These are phyloP conservation scores for Cremastobaeus sp. DNA, from an alignment of 2,888 invertebrate genomes.

Conservation along the genomic window DNA sequence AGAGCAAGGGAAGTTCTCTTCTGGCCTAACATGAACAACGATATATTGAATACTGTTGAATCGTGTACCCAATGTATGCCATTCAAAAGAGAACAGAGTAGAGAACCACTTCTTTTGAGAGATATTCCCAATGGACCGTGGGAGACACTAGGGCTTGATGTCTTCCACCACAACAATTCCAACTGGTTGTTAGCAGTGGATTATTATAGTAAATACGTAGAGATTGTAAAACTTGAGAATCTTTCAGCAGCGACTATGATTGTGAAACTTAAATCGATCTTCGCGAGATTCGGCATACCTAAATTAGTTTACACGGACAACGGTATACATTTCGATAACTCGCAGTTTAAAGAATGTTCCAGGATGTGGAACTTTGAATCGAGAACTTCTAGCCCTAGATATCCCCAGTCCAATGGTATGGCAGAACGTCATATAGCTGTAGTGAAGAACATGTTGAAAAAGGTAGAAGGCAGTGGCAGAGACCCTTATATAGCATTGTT, in stretches of 20 bases:
- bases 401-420: slow-evolving; percentile 59
- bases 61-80: slow-evolving; percentile 55
- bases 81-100: slow-evolving; percentile 31
- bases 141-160: slow-evolving; percentile 49
- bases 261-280: slow-evolving; percentile 50
- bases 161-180: slow-evolving; percentile 51
- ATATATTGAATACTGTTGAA: slow-evolving; percentile 57
- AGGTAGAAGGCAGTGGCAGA: slow-evolving; percentile 42
- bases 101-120: slow-evolving; percentile 49
- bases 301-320: slow-evolving; percentile 53
- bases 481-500: slow-evolving; percentile 56
- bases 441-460: slow-evolving; percentile 63
- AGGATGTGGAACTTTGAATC: background rate
- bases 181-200: slow-evolving; percentile 49
- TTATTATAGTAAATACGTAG: slow-evolving; percentile 56
- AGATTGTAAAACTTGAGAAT: slow-evolving; percentile 23
- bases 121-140: slow-evolving; percentile 55
- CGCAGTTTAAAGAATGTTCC: background rate
- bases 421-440: slow-evolving; percentile 60
- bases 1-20: slow-evolving; percentile 62
- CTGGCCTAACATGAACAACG: slow-evolving; percentile 63
- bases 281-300: slow-evolving; percentile 61
- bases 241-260: slow-evolving; percentile 21
- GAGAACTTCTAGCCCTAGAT: background rate
- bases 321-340: slow-evolving; percentile 7